phyloP scores from a whole-genome alignment of 2,113 vertebrate species.

The Junco hyemalis region DNA sequence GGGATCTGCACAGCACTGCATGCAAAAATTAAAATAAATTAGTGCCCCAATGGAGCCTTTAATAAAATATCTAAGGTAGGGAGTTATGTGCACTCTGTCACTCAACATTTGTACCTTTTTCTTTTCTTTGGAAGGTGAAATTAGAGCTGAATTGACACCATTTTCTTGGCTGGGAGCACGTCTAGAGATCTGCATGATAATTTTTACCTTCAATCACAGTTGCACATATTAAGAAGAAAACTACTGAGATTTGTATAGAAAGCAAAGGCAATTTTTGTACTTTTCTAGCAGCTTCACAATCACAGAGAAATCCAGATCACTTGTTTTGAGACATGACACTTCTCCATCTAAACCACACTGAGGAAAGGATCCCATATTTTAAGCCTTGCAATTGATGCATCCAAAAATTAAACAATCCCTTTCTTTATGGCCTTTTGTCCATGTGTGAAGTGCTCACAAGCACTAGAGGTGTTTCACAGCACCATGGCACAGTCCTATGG shows the following conservation, averaged over 20 bases:
- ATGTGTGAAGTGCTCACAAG: not conserved
- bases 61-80: not conserved
- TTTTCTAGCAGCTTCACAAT: not conserved
- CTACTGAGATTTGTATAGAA: not conserved
- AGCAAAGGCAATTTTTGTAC: not conserved
- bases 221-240: not conserved
- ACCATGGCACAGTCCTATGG: not conserved
- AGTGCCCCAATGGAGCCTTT: not conserved
- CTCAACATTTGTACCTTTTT: not conserved
- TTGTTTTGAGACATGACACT: not conserved
- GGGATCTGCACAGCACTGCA: not conserved
- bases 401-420: not conserved
- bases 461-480: not conserved
- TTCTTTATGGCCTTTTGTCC: not conserved
- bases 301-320: not conserved
- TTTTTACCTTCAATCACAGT: not conserved
- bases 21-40: not conserved
- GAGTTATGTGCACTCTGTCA: not conserved
- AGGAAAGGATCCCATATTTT: not conserved
- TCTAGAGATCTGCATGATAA: not conserved
- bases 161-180: not conserved
- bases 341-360: not conserved
- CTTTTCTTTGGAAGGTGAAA: not conserved
- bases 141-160: not conserved
- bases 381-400: not conserved